Evolutionary conservation across 2,888 invertebrate species (phyloP).

Genomic region (Apantesis nais): DNA sequence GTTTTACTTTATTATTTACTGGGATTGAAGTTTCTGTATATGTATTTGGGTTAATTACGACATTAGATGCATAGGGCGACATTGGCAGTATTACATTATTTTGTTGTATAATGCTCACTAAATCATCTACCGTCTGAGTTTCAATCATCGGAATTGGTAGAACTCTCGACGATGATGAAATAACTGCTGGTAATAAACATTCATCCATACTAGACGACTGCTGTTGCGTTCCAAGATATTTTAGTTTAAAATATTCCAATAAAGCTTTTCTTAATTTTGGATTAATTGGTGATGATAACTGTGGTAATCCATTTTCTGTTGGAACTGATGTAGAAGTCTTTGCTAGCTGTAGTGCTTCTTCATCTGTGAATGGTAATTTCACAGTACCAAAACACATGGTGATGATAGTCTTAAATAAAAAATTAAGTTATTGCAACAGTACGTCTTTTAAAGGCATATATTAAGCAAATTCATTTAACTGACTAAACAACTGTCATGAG

Average conservation of each 20-base stretch:
- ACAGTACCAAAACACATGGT: constrained; percentile 2
- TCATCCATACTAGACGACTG: neutral
- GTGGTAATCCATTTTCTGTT: neutral
- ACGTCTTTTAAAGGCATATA: neutral
- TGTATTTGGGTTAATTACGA: neutral
- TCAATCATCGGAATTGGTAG: neutral
- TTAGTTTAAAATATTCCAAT: constrained; percentile 11
- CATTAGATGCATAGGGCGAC: neutral
- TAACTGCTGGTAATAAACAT: constrained; percentile 13
- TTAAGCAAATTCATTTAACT: no score
- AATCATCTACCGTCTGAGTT: neutral
- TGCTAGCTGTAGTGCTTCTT: constrained; percentile 20
- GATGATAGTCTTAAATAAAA: constrained; percentile 26
- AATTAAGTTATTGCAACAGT: neutral
- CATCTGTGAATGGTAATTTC: constrained; percentile 17
- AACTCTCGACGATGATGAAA: constrained; percentile 10
- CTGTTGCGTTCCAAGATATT: neutral
- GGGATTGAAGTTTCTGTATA: neutral
- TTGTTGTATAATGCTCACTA: neutral
- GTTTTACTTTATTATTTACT: neutral
- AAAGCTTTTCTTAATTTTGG: constrained; percentile 6
- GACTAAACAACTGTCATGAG: no score
- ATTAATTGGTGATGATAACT: neutral
- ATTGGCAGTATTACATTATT: neutral
- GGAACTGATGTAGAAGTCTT: constrained; percentile 18